Conservation (phyloP, 2,888 invertebrate genomes). For the Drosophila monieri region DNA sequence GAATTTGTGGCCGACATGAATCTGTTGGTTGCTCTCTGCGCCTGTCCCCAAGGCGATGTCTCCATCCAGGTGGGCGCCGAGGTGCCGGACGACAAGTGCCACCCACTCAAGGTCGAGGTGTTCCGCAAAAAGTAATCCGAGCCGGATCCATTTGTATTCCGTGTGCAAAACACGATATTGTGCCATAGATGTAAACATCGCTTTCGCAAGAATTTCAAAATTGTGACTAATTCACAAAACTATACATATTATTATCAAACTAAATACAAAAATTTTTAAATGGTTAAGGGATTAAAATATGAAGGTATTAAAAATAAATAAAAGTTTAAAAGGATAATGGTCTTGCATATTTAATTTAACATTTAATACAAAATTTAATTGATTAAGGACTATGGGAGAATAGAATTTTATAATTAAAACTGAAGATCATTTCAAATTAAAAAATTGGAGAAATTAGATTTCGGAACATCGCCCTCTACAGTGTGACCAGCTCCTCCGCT, state of each 20-base stretch:
- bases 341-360: too few species aligned
- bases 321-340: background rate
- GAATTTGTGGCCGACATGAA: constrained; percentile 85
- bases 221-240: background rate
- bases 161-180: constrained; percentile 10
- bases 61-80: constrained; percentile 83
- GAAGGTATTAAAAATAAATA: background rate
- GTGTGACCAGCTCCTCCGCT: background rate
- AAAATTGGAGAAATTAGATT: background rate
- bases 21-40: constrained; percentile 84
- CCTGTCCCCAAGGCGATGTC: constrained; percentile 85
- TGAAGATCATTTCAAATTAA: too few species aligned
- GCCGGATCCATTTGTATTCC: background rate
- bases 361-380: too few species aligned
- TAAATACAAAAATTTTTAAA: background rate
- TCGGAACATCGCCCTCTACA: background rate
- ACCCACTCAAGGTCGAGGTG: constrained; percentile 83
- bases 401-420: too few species aligned
- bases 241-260: background rate
- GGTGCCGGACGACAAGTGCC: constrained; percentile 83
- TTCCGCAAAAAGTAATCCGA: constrained; percentile 73
- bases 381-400: too few species aligned
- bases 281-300: background rate
- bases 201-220: constrained; percentile 2
- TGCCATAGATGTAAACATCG: background rate